A percentile compares a stretch with the other conserved stretches of the same genome.
Conservation (phyloP, 2,113 vertebrate species). For the Chauna torquata region DNA sequence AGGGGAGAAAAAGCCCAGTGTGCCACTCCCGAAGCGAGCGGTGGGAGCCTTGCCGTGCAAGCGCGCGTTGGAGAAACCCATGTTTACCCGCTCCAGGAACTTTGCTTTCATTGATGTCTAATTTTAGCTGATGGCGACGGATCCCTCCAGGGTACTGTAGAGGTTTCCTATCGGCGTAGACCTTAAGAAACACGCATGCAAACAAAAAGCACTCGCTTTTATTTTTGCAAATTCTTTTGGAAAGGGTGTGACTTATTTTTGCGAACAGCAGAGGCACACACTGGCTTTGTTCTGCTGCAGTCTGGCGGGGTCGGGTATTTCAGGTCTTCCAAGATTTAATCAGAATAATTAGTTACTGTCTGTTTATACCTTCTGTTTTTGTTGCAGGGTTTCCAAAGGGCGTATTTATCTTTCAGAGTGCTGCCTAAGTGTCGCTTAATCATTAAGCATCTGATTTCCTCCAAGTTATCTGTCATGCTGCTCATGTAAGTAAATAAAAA, state of each 20-base stretch:
- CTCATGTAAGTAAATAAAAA: constrained; percentile 36
- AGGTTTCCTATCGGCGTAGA: constrained; percentile 23
- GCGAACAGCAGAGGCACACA: neutral
- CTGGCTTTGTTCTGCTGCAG: constrained; percentile 37
- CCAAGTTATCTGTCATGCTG: constrained; percentile 56
- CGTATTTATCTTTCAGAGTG: constrained; percentile 32
- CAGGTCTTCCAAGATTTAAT: constrained; percentile 54
- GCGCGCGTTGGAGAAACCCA: neutral
- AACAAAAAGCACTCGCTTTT: constrained; percentile 27
- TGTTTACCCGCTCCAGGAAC: neutral
- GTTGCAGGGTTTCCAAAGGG: constrained; percentile 59
- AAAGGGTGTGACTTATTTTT: constrained; percentile 38
- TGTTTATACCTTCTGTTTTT: constrained; percentile 61
- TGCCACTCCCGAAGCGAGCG: accelerated
- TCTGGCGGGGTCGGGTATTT: constrained; percentile 28
- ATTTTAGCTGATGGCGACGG: constrained; percentile 22
- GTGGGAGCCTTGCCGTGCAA: neutral
- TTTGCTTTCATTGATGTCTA: constrained; percentile 23
- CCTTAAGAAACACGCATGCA: neutral
- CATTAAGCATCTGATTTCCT: constrained; percentile 58
- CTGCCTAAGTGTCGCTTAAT: constrained; percentile 59
- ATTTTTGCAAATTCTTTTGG: constrained; percentile 40
- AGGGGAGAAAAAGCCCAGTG: neutral
- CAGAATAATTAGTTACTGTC: constrained; percentile 69
- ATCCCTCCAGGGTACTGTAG: neutral